Evolutionary conservation across 2,888 invertebrate species (phyloP), one percentile per base, ranked within the genome.

Genomic region (Eutolmus rufibarbis): DNA sequence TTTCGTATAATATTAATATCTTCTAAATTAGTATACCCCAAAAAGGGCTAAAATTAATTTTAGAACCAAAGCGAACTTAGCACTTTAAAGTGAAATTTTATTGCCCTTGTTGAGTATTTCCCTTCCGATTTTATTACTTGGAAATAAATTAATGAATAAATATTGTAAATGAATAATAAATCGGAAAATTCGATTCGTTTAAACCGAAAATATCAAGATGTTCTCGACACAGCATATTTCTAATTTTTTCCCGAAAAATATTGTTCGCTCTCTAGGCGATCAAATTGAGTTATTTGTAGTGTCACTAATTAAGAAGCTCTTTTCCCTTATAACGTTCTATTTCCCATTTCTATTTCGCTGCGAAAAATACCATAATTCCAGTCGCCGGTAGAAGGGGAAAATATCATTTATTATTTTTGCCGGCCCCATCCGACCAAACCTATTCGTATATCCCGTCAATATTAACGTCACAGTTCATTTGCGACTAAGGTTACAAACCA

Each of bases 381-480:
- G 66, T 23, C n/a, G 51, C n/a, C 19, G 2, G 56, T 2, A 28
- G 23, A 66, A 12, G 28, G 28, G 7, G 28, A 66, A 66, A 46
- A 66, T 66, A 66, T 66, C 66, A 66, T 66, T 66, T 66, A 66
- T 66, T 66, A 66, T 66, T 66, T 66, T 66, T 28, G 66, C 66
- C 66, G 23, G 19, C 28, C 66, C 12, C 66, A 66, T 28, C 66
- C 12, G 66, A 8, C 28, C 66, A 14, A 12, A 66, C 23, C 8
- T 66, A 66, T 66, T 28, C 51, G 51, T n/a, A 51, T 51, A 51
- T 74, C 76, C 43, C 43, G 37, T 78, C 43, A 78, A 37, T 40
- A 40, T 78, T 78, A 37, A 43, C 37, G 78, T 78, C 78, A 78
- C 78, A 78, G 43, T 78, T 78, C 43, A 78, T 78, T 37, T 78